Base-by-base conservation (phyloP, 2,797 vertebrate genomes). In the Sphenodon punctatus region DNA sequence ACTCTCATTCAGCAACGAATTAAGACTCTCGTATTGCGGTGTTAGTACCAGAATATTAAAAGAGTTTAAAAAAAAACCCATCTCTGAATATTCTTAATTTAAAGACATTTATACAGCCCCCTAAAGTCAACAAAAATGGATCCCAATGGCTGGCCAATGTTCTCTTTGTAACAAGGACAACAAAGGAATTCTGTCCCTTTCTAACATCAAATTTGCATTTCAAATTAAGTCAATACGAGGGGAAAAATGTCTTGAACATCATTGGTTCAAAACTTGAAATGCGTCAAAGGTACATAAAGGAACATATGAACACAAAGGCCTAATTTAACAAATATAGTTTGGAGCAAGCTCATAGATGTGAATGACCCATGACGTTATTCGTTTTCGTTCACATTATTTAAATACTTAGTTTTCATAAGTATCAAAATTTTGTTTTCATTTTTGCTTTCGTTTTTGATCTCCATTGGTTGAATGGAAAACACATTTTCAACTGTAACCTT, bases 151-250 rank as follows among this genome's bases (percentile, higher is more conserved):
- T 41, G 27, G 67, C 46, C 63, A 73, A 65, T 72, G 71, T 7
- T 23, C 63, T 81, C 79, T 76, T n/a, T 90, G 85, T 64, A 86
- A 75, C 92, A 91, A 92, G 84, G 86, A 86, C 23, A 45, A n/a
- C n/a, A 88, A 90, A 93, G 93, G 93, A 94, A 92, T 94, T 80
- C 93, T 93, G 95, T 86, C 92, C 94, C 92, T 94, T 94, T 93
- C 23, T 5, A 51, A 94, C 85, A 90, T 53, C n/a, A 64, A 34
- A 77, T 84, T 94, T 92, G 95, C 93, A 94, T 81, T 77, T 55
- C 2, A 32, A 87, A n/a, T 2, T 32, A 59, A 11, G 34, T n/a
- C n/a, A n/a, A n/a, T n/a, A n/a, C n/a, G n/a, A n/a, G n/a, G n/a
- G n/a, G n/a, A n/a, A n/a, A 82, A 74, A 59, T 59, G 81, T 67